These are phyloP conservation scores for Macrotus californicus DNA, from an alignment of 2,113 vertebrate genomes.

Conservation along the genomic window DNA sequence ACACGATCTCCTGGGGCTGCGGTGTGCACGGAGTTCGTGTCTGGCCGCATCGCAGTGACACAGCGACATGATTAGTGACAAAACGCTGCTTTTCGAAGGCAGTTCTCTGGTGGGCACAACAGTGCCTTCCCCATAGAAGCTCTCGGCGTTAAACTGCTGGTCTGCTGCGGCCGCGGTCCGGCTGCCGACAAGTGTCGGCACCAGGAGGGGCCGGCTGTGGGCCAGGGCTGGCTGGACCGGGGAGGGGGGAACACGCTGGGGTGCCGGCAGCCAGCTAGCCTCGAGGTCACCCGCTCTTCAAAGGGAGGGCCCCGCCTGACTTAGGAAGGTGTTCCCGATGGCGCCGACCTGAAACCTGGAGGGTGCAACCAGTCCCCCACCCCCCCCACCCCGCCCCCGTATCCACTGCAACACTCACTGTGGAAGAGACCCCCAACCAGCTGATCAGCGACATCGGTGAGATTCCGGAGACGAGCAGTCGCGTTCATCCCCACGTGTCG, in stretches of 20 bases:
- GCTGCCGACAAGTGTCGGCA: neutral
- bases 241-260: neutral
- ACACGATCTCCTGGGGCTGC: no score
- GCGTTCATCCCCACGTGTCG: neutral
- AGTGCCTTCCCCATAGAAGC: neutral
- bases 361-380: neutral
- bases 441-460: neutral
- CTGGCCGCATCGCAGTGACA: neutral
- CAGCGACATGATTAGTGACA: neutral
- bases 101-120: neutral
- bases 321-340: neutral
- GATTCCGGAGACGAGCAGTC: neutral
- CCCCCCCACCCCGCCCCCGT: no score
- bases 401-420: neutral
- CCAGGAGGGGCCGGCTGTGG: neutral
- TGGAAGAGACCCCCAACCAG: neutral
- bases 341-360: neutral
- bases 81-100: rapidly evolving
- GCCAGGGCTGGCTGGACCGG: neutral
- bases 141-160: neutral
- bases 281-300: neutral
- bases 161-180: neutral
- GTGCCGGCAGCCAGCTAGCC: neutral
- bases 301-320: neutral
- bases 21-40: no score